A percentile compares a stretch with the other conserved stretches of the same genome.
phyloP scores from a whole-genome alignment of 2,113 vertebrate species.

The Phalacrocorax pelagicus region DNA sequence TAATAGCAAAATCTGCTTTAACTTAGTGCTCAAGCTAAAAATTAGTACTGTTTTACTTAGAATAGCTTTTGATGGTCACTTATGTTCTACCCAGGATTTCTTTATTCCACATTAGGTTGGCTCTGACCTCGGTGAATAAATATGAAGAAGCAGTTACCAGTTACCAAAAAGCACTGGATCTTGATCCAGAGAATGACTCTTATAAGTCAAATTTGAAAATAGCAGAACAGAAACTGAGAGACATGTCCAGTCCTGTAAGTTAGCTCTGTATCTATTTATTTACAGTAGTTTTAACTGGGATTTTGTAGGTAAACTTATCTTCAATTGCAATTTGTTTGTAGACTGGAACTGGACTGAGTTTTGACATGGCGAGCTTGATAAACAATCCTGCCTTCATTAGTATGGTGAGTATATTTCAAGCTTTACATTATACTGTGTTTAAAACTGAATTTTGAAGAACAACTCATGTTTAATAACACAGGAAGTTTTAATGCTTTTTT shows the following conservation, averaged over 20 bases:
- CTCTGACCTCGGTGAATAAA: constrained; percentile 91
- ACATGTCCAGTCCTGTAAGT: constrained; percentile 91
- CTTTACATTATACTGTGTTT: neutral
- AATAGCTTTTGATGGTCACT: neutral
- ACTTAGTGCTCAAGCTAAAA: neutral
- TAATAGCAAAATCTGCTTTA: neutral
- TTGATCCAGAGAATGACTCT: constrained; percentile 96
- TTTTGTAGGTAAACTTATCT: constrained; percentile 26
- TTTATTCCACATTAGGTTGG: constrained; percentile 79
- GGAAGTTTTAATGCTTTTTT: neutral
- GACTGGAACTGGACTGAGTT: constrained; percentile 91
- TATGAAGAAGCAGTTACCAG: constrained; percentile 92
- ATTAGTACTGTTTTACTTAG: neutral
- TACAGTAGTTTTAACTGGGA: neutral
- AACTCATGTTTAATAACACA: neutral
- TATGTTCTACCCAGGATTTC: neutral
- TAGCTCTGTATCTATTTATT: neutral
- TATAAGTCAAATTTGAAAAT: constrained; percentile 97
- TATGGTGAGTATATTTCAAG: constrained; percentile 84
- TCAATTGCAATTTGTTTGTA: constrained; percentile 68
- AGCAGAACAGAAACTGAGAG: constrained; percentile 94
- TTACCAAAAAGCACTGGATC: constrained; percentile 94
- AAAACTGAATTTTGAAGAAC: neutral
- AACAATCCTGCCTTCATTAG: constrained; percentile 99
- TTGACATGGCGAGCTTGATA: constrained; percentile 98